A percentile compares a stretch with the other conserved stretches of the same genome.
phyloP scores from a whole-genome alignment of 2,888 invertebrate genomes.

The Acleris cristana region DNA sequence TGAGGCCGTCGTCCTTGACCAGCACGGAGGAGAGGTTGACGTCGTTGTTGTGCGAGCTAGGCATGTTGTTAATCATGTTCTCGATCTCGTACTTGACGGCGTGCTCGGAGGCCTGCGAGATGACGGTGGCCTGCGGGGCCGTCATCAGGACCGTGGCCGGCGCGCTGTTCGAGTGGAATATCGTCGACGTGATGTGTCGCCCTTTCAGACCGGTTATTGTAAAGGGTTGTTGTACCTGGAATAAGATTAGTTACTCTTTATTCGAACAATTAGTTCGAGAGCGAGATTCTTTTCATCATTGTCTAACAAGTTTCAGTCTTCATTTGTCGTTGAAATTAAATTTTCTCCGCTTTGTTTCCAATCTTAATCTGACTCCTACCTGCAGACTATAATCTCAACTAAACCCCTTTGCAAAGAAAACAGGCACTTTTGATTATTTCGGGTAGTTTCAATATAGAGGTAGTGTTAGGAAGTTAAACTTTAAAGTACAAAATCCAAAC shows the following conservation, averaged over 20 bases:
- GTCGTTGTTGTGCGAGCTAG: conserved; percentile 52
- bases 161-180: conserved; percentile 69
- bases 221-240: conserved; percentile 68
- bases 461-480: too few species aligned
- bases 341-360: too few species aligned
- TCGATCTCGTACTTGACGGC: conserved; percentile 70
- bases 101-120: conserved; percentile 65
- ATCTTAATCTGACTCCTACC: too few species aligned
- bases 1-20: conserved; percentile 67
- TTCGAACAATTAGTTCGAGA: neutral
- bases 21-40: conserved; percentile 63
- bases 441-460: too few species aligned
- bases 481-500: too few species aligned
- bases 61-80: conserved; percentile 66
- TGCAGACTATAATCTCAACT: too few species aligned
- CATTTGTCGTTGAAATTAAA: too few species aligned
- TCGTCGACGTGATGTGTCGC: conserved; percentile 71
- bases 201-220: conserved; percentile 67
- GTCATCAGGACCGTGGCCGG: conserved; percentile 75
- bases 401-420: too few species aligned
- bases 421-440: too few species aligned
- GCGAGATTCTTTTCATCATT: too few species aligned
- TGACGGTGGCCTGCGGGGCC: conserved; percentile 72
- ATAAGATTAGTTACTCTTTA: neutral
- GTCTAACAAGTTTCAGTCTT: too few species aligned